phyloP scores from a whole-genome alignment of 2,113 vertebrate genomes.

The Periophthalmus modestus region DNA sequence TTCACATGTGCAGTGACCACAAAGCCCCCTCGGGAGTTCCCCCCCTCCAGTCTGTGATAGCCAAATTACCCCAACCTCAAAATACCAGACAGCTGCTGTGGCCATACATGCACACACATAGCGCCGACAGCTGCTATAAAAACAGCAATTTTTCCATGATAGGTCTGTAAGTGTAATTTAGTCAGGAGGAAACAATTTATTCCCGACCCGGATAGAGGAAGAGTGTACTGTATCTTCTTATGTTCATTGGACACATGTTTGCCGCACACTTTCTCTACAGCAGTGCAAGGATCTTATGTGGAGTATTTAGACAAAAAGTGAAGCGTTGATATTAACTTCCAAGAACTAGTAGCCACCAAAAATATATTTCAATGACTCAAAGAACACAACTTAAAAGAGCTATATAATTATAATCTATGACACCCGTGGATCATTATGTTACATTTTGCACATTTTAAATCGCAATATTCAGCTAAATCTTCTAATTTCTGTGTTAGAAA shows the following conservation, averaged over 20 bases:
- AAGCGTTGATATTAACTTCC: neutral
- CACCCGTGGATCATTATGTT: too few species aligned
- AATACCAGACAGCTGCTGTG: constrained; percentile 70
- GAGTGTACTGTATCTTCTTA: neutral
- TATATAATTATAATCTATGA: too few species aligned
- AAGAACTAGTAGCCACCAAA: neutral
- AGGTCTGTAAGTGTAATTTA: constrained; percentile 25
- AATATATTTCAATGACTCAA: neutral
- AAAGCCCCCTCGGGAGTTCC: constrained; percentile 58
- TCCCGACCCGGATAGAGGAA: neutral
- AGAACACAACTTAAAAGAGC: neutral
- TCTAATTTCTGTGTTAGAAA: too few species aligned
- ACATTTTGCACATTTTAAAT: too few species aligned
- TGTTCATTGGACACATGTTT: neutral
- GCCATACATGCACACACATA: constrained; percentile 23
- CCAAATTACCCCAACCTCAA: constrained; percentile 65
- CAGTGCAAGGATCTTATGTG: neutral
- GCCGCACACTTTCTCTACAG: neutral
- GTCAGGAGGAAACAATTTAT: constrained; percentile 47
- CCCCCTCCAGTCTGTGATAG: constrained; percentile 59
- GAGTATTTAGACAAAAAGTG: neutral
- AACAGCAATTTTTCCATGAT: constrained; percentile 40
- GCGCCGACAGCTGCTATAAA: constrained; percentile 45
- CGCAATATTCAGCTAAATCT: too few species aligned
- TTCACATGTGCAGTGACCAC: constrained; percentile 46